Base-by-base conservation (phyloP, 2,113 vertebrate genomes). In the Pimephales promelas region DNA sequence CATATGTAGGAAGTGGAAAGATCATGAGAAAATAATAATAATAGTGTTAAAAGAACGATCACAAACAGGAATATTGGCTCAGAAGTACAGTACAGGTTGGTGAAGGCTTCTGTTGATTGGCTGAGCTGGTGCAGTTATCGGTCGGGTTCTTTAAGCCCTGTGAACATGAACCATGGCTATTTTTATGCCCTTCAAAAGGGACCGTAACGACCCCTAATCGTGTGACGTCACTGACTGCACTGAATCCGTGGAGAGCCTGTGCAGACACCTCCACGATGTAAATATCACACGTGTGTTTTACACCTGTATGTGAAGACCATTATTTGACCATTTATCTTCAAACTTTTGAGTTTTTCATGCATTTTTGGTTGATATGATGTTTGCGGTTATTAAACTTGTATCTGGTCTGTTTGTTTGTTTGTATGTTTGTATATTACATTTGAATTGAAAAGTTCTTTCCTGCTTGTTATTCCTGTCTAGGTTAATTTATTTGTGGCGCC, bases 401-500 rank as follows among this genome's bases (percentile, higher is more conserved):
- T 90, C 93, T 92, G 89, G 18, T 68, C 34, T 68, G 92, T 92
- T 88, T 92, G 92, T 93, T 40, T 40, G 92, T 95, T n/a, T n/a
- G n/a, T n/a, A n/a, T n/a, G n/a, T n/a, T n/a, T n/a, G n/a, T n/a
- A 94, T 90, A 93, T 93, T 90, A 87, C 91, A 92, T 90, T 92
- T 90, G 88, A 93, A 92, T 91, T 89, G 83, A 91, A 86, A 87
- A 86, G 40, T 73, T 82, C 87, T 83, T 89, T 90, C 86, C 91
- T 91, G 93, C 92, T 95, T 93, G 88, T 94, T 90, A 90, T 93
- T 94, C 91, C 94, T 84, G 95, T 95, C 95, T 96, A 97, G 91
- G 92, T 93, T 95, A 95, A 95, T 98, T 99, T 99, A 99, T 98
- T 97, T 94, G 93, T 92, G 90, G 90, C 93, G 91, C 92, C 92